Evolutionary conservation across 2,888 invertebrate genomes (phyloP).

Genomic region (Drosophila peninsularis): DNA sequence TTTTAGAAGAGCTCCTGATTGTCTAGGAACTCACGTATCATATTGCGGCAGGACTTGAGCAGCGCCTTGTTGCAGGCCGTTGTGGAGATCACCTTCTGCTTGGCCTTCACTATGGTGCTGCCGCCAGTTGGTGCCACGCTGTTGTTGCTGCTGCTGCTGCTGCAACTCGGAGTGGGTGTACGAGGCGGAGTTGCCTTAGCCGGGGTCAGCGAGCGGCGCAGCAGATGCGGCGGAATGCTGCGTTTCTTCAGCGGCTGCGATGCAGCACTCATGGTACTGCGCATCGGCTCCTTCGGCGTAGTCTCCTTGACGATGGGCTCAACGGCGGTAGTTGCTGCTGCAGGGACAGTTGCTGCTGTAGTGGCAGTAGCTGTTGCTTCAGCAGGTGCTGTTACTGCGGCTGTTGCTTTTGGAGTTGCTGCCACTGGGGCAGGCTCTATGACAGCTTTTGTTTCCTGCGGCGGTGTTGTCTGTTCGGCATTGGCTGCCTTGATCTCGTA

Average conservation of each 20-base stretch:
- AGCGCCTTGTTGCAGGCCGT: conserved; percentile 51
- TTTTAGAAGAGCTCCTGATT: conserved; percentile 59
- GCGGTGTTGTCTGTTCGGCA: conserved; percentile 6
- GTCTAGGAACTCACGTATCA: conserved; percentile 74
- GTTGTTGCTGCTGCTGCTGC: conserved; percentile 7
- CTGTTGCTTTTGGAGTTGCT: no score
- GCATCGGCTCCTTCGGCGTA: conserved; percentile 60
- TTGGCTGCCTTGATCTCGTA: conserved; percentile 26
- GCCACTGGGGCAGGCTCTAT: not conserved
- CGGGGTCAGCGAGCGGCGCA: conserved; percentile 54
- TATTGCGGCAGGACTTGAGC: conserved; percentile 69
- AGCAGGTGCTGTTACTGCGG: not conserved
- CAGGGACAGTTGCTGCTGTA: not conserved
- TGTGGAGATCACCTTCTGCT: conserved; percentile 19
- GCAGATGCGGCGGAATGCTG: conserved; percentile 54
- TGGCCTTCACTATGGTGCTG: conserved; percentile 47
- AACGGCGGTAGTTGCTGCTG: not conserved
- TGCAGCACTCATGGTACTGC: conserved; percentile 12
- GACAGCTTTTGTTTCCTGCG: conserved; percentile 3
- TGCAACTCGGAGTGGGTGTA: not conserved
- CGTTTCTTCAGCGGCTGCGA: conserved; percentile 67
- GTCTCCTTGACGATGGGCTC: conserved; percentile 36
- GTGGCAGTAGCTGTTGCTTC: not conserved
- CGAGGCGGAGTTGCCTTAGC: conserved; percentile 23
- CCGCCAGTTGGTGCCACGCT: not conserved